Evolutionary conservation across 2,113 vertebrate genomes (phyloP).

Genomic region (Sinocyclocheilus anshuiensis): DNA sequence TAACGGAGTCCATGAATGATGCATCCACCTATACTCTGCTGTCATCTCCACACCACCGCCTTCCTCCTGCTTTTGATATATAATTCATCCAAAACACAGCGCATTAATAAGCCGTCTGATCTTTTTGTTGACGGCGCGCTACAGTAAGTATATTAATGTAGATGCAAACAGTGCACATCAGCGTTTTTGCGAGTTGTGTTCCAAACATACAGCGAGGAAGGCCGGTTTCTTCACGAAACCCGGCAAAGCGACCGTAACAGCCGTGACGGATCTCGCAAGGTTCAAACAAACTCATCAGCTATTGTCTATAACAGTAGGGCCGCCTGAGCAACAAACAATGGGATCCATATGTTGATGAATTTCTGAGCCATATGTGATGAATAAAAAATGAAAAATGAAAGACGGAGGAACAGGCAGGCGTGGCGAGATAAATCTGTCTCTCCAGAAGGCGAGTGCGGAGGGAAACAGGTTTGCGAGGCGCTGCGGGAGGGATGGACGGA

Average conservation of each 20-base stretch:
- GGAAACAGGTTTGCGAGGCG: conserved; percentile 61
- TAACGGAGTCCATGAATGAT: conserved; percentile 53
- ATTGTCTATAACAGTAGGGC: conserved; percentile 47
- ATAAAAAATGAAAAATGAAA: conserved; percentile 53
- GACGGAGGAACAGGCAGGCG: conserved; percentile 57
- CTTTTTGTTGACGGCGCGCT: conserved; percentile 67
- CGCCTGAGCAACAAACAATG: conserved; percentile 32
- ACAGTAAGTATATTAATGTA: conserved; percentile 42
- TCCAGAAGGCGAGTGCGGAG: conserved; percentile 62
- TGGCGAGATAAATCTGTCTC: conserved; percentile 61
- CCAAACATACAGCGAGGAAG: conserved; percentile 28
- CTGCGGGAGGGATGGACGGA: conserved; percentile 54
- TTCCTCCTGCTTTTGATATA: conserved; percentile 74
- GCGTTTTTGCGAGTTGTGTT: conserved; percentile 46
- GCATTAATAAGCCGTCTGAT: conserved; percentile 57
- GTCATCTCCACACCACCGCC: conserved; percentile 60
- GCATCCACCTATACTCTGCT: conserved; percentile 49
- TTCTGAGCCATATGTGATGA: conserved; percentile 58
- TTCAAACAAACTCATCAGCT: conserved; percentile 53
- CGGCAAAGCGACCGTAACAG: conserved; percentile 14
- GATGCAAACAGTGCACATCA: conserved; percentile 53
- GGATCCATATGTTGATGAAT: conserved; percentile 56
- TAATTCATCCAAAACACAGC: conserved; percentile 62
- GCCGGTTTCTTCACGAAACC: not conserved
- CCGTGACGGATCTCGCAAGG: conserved; percentile 35